Percentiles rank a stretch among this genome's conserved stretches.
These are phyloP conservation scores for Cylloceria caligata DNA, from an alignment of 2,888 invertebrate genomes.

Conservation along the genomic window DNA sequence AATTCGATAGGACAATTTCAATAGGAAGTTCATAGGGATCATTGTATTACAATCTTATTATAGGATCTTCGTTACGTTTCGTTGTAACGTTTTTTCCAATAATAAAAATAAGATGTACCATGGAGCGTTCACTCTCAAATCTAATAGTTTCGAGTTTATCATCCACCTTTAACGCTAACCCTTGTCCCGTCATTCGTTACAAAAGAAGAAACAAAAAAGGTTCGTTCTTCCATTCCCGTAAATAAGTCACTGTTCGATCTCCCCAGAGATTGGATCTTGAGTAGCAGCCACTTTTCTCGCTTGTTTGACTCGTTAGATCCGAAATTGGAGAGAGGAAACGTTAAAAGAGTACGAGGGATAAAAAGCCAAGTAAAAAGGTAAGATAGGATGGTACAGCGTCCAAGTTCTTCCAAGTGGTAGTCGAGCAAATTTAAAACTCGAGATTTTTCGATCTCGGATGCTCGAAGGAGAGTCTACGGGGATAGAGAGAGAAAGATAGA, in stretches of 20 bases:
- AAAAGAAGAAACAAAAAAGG: background rate
- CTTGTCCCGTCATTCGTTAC: background rate
- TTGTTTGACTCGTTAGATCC: slow-evolving; percentile 56
- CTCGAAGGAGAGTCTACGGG: slow-evolving; percentile 33
- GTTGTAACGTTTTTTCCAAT: no score
- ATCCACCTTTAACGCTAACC: background rate
- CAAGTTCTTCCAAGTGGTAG: slow-evolving; percentile 37
- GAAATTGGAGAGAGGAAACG: slow-evolving; percentile 52
- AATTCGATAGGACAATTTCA: no score
- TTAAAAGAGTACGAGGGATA: slow-evolving; percentile 32
- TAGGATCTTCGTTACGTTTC: no score
- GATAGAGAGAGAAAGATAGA: slow-evolving; percentile 10
- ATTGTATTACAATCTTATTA: no score
- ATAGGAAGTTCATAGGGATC: no score
- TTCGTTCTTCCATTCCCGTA: background rate
- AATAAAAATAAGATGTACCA: no score
- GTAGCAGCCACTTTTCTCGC: slow-evolving; percentile 40
- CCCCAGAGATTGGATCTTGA: slow-evolving; percentile 32
- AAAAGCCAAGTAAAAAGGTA: slow-evolving; percentile 12
- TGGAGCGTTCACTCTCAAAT: background rate
- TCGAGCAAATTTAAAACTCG: slow-evolving; percentile 42
- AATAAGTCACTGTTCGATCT: slow-evolving; percentile 16
- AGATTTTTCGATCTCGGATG: slow-evolving; percentile 64
- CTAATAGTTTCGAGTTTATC: background rate
- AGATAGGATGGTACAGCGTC: slow-evolving; percentile 1